Conservation (phyloP, 2,113 vertebrate species). For the Caloenas nicobarica region DNA sequence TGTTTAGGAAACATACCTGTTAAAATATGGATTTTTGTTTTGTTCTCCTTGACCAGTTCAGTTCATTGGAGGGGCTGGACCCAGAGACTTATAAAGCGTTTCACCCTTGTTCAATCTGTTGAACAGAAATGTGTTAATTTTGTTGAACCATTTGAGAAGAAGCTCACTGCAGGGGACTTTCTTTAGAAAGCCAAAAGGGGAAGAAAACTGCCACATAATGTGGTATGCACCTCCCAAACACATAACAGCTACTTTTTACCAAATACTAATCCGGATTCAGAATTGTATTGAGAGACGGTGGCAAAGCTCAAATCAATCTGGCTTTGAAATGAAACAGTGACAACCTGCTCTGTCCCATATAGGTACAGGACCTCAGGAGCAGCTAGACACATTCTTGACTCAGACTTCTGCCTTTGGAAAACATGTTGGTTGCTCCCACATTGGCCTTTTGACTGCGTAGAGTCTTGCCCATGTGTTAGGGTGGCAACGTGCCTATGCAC, state of each 20-base stretch:
- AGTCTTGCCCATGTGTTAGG: conserved; percentile 56
- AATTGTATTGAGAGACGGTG: neutral
- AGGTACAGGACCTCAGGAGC: neutral
- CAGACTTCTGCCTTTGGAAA: conserved; percentile 26
- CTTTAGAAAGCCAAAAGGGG: neutral
- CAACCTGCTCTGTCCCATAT: neutral
- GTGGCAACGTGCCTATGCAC: conserved; percentile 55
- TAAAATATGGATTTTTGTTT: conserved; percentile 12
- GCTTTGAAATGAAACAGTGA: neutral
- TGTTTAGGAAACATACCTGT: conserved; percentile 45
- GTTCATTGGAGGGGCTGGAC: neutral
- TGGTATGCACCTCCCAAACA: neutral
- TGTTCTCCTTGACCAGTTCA: conserved; percentile 7
- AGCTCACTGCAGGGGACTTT: neutral
- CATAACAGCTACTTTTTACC: neutral
- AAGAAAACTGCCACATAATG: neutral
- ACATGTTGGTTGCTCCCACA: neutral
- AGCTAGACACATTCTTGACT: conserved; percentile 31
- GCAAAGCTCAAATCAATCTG: neutral
- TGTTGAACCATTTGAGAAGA: neutral
- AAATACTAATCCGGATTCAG: neutral
- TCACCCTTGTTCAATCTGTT: neutral
- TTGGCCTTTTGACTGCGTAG: conserved; percentile 33
- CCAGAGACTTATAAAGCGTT: neutral
- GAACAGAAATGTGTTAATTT: neutral